phyloP scores from a whole-genome alignment of 2,888 invertebrate genomes.

The Troides helena region DNA sequence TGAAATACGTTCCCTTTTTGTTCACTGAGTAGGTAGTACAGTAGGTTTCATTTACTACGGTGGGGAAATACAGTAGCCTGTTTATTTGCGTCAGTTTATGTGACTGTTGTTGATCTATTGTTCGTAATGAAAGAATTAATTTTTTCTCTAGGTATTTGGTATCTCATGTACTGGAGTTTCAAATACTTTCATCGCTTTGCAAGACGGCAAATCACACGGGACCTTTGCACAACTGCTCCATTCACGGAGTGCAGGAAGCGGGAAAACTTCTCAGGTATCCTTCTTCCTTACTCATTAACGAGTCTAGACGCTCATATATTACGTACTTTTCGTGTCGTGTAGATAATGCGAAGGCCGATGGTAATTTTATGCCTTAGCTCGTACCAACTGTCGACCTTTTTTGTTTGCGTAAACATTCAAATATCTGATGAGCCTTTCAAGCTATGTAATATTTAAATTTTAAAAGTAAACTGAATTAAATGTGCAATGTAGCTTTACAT shows the following conservation, averaged over 20 bases:
- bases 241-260: constrained; percentile 83
- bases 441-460: too few relatives aligned
- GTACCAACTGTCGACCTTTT: constrained; percentile 11
- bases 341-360: constrained; percentile 13
- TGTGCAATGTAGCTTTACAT: too few relatives aligned
- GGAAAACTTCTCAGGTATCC: constrained; percentile 81
- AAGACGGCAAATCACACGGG: constrained; percentile 82
- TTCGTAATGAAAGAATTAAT: neutral
- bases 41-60: too few relatives aligned
- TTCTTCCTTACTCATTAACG: constrained; percentile 29
- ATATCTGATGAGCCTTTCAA: too few relatives aligned
- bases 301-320: constrained; percentile 23
- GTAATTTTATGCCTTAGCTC: neutral
- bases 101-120: too few relatives aligned
- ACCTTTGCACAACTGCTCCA: constrained; percentile 86
- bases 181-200: constrained; percentile 87
- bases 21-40: too few relatives aligned
- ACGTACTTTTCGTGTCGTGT: constrained; percentile 19
- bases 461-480: too few relatives aligned
- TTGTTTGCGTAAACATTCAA: neutral
- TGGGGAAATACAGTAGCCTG: too few relatives aligned
- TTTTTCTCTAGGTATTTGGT: constrained; percentile 76
- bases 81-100: too few relatives aligned
- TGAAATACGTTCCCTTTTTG: too few relatives aligned
- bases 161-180: constrained; percentile 88